phyloP scores from a whole-genome alignment of 2,113 vertebrate species.

The Epinephelus lanceolatus region DNA sequence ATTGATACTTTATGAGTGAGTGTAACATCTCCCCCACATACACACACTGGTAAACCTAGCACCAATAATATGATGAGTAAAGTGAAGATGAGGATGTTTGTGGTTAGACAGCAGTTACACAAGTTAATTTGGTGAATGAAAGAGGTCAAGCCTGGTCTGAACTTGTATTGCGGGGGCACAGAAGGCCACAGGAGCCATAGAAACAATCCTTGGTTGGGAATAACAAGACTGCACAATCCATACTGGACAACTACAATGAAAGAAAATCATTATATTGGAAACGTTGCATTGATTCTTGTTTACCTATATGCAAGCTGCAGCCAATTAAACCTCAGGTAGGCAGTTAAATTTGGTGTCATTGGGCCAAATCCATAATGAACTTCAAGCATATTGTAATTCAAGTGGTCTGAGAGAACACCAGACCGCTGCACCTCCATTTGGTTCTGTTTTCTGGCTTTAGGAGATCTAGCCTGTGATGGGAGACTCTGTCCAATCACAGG shows the following conservation, averaged over 20 bases:
- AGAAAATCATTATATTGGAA: conserved; percentile 13
- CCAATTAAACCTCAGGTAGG: neutral
- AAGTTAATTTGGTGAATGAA: conserved; percentile 21
- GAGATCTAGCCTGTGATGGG: no score
- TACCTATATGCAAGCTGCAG: neutral
- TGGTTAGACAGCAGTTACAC: conserved; percentile 23
- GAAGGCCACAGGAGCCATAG: neutral
- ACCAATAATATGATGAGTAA: neutral
- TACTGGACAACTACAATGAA: neutral
- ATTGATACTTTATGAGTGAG: conserved; percentile 49
- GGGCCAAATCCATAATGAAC: no score
- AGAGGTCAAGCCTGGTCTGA: neutral
- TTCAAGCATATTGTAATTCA: no score
- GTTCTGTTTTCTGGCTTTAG: no score
- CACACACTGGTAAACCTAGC: conserved; percentile 7
- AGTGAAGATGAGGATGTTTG: conserved; percentile 13
- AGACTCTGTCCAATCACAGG: no score
- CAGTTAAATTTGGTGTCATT: no score
- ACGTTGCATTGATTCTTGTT: conserved; percentile 39
- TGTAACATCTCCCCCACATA: conserved; percentile 3
- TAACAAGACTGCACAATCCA: conserved; percentile 17
- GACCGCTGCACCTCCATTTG: no score
- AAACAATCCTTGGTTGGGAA: neutral
- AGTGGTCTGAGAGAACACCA: no score
- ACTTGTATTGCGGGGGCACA: neutral